These are phyloP conservation scores for Lomographa bimaculata DNA, from an alignment of 2,888 invertebrate genomes.

Conservation along the genomic window DNA sequence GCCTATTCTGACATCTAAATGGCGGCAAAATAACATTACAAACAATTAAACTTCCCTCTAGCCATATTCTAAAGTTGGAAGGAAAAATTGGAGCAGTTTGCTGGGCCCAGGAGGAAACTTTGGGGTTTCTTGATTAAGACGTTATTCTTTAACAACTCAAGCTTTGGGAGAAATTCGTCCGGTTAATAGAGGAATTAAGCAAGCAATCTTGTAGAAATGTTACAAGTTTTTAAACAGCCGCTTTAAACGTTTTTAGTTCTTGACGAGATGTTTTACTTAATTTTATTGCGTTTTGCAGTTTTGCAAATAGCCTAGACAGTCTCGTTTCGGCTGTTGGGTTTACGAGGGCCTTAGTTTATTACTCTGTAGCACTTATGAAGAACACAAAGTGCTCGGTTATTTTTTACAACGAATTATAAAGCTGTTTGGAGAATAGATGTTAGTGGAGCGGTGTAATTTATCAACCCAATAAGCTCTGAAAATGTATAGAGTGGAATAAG, in stretches of 20 bases:
- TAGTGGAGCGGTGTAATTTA: background rate
- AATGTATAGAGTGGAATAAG: no score
- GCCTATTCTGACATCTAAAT: slow-evolving; percentile 23
- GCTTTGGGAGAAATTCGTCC: slow-evolving; percentile 32
- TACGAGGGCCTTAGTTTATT: slow-evolving; percentile 14
- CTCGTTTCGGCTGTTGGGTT: slow-evolving; percentile 12
- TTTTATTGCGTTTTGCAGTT: slow-evolving; percentile 16
- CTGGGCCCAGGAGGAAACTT: slow-evolving; percentile 32
- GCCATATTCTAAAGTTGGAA: slow-evolving; percentile 32
- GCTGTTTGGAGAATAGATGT: slow-evolving; percentile 5
- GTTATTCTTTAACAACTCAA: slow-evolving; percentile 35
- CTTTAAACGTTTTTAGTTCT: slow-evolving; percentile 9
- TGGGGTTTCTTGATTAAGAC: slow-evolving; percentile 38
- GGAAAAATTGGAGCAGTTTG: slow-evolving; percentile 42
- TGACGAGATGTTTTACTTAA: slow-evolving; percentile 12
- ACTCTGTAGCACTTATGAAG: slow-evolving; percentile 16
- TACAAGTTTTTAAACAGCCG: slow-evolving; percentile 26
- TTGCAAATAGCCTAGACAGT: slow-evolving; percentile 10
- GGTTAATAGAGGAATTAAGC: slow-evolving; percentile 36
- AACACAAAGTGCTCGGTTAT: slow-evolving; percentile 3
- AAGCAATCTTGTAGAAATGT: slow-evolving; percentile 32
- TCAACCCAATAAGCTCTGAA: no score
- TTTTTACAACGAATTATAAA: slow-evolving; percentile 18
- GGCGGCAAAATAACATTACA: slow-evolving; percentile 46
- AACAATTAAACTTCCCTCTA: slow-evolving; percentile 53